Evolutionary conservation across 2,888 invertebrate genomes (phyloP), one percentile per base, ranked within the genome.

Genomic region (Oscheius sp.): DNA sequence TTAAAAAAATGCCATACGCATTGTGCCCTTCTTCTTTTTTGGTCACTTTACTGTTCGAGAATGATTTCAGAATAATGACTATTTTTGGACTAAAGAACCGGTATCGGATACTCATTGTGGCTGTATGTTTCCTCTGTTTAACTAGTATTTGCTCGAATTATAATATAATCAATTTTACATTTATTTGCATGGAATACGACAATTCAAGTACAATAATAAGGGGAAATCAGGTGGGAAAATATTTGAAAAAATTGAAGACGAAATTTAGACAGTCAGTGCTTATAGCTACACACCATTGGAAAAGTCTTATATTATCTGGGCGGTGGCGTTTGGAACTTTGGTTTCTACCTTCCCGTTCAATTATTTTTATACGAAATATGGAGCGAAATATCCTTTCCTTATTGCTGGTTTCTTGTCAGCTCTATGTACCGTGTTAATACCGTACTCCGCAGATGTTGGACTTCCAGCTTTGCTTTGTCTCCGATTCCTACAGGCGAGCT

Each of bases 281-380:
- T 81, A 75, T 52, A 73, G 74, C 42, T 81, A 79, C 69, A 69
- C 76, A 15, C 75, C 79, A 2, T 71, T 65, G 1, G 79, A 81
- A 45, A 81, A 81, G 63, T 73, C 73, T 27, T 65, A 67, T 25
- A 78, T 81, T 12, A 52, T 80, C 17, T 83, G 82, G 81, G 76
- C 81, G 6, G 80, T 82, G 2, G 83, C 80, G 8, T 64, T 76
- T 10, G 83, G 82, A 3, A 79, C 80, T 10, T 75, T 83, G 42
- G 15, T 79, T 4, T 81, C 79, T 25, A 81, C 81, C 5, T 79
- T 82, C 53, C 83, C 83, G 5, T 78, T 82, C 50, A 82, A 79
- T 45, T 70, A 70, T 53, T 66, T 76, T 1, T 83, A 81, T 61
- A 74, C 80, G 0, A 72, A 65, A 50, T 80, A 69, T 61, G 82